Base-by-base conservation (phyloP, 2,113 vertebrate genomes). In the Amblyopsis rosae region DNA sequence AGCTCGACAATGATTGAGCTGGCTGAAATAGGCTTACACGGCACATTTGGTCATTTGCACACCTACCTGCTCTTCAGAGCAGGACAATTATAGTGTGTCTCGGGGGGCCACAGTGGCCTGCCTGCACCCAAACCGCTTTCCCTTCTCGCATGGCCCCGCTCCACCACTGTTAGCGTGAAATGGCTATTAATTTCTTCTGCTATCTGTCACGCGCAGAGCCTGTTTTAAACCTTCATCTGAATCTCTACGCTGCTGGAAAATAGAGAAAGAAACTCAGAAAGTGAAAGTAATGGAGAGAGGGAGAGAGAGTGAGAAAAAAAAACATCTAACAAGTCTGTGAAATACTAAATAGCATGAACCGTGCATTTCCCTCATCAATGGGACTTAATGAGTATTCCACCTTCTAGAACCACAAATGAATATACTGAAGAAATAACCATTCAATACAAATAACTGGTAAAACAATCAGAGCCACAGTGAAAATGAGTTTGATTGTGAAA, bases 31-130 rank as follows among this genome's bases (percentile, higher is more conserved):
- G 86, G 80, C 90, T 91, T 89, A 89, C 84, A 92, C 68, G 90
- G 81, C 87, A 91, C 89, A 92, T 93, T 92, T 91, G 82, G 82
- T 91, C 85, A 92, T 93, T 93, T 93, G 87, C 91, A 92, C 92
- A 93, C 87, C 91, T 88, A 89, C 86, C 89, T 89, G 87, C 90
- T 92, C 89, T 91, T 93, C 91, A 92, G 89, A 90, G 89, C 80
- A 70, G 76, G 17, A 88, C 90, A 92, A 92, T 92, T 92, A 91
- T 86, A 71, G 62, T 82, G 83, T 69, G 87, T 91, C 87, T 89
- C 84, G 17, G 66, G 79, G 86, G 85, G 75, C 82, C 46, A 72
- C 70, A 51, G 78, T 74, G 80, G 71, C 78, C 82, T 17, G 64
- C 62, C 85, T 87, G 68, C 75, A 74, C 83, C 83, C 84, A 75